These are phyloP conservation scores for Aporophyla lueneburgensis DNA, from an alignment of 2,888 invertebrate species.

Conservation along the genomic window DNA sequence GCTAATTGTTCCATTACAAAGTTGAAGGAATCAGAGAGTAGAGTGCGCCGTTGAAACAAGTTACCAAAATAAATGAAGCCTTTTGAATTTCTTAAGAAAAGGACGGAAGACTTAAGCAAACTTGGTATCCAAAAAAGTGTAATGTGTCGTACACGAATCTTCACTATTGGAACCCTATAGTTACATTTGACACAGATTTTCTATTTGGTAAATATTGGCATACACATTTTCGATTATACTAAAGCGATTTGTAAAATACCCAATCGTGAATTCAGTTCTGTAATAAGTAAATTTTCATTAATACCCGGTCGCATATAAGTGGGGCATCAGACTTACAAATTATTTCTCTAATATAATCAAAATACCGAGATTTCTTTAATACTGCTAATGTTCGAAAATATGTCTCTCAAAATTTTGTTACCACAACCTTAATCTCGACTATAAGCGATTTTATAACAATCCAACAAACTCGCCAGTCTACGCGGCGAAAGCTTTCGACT, in stretches of 20 bases:
- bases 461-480: slow-evolving; percentile 84
- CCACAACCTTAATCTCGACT: slow-evolving; percentile 89
- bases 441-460: slow-evolving; percentile 88
- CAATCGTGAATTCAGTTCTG: slow-evolving; percentile 76
- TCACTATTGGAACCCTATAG: slow-evolving; percentile 86
- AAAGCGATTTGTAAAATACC: slow-evolving; percentile 77
- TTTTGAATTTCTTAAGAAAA: slow-evolving; percentile 80
- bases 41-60: slow-evolving; percentile 65
- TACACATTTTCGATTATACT: slow-evolving; percentile 75
- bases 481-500: slow-evolving; percentile 78
- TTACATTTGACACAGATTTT: slow-evolving; percentile 88
- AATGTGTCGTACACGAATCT: slow-evolving; percentile 77
- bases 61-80: slow-evolving; percentile 68
- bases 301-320: slow-evolving; percentile 73
- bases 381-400: slow-evolving; percentile 89
- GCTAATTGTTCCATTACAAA: slow-evolving; percentile 76
- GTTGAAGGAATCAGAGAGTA: slow-evolving; percentile 68
- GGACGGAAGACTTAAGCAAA: slow-evolving; percentile 90
- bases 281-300: slow-evolving; percentile 68
- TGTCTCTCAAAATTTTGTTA: slow-evolving; percentile 88
- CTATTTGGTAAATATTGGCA: slow-evolving; percentile 78
- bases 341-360: slow-evolving; percentile 82
- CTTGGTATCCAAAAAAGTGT: slow-evolving; percentile 77
- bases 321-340: slow-evolving; percentile 84
- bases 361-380: slow-evolving; percentile 85